phyloP scores from a whole-genome alignment of 2,797 vertebrate species.

The Capromys pilorides region DNA sequence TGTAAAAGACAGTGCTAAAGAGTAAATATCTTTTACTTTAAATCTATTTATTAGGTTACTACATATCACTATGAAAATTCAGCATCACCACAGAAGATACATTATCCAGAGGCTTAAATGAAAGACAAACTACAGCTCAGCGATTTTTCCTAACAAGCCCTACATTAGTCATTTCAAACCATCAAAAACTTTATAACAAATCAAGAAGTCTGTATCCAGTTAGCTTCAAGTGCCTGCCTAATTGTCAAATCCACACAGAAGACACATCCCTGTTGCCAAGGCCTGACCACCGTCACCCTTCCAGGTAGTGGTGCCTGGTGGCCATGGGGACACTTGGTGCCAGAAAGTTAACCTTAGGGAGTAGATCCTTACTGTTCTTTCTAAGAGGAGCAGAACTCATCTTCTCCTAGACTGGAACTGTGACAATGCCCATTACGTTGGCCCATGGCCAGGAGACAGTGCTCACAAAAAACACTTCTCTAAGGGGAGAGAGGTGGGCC shows the following conservation, averaged over 20 bases:
- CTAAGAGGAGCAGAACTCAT: conserved; percentile 52
- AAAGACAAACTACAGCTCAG: neutral
- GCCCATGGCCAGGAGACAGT: neutral
- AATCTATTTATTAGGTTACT: conserved; percentile 14
- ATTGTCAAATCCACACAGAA: conserved; percentile 34
- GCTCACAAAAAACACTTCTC: neutral
- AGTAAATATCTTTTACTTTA: conserved; percentile 25
- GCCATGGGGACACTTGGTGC: neutral
- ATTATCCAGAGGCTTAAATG: neutral
- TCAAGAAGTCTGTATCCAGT: neutral
- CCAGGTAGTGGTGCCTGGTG: neutral
- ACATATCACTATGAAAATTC: neutral
- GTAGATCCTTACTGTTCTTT: neutral
- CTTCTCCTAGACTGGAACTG: conserved; percentile 16
- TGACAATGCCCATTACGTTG: neutral
- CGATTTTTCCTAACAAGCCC: conserved; percentile 6
- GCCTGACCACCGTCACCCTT: neutral
- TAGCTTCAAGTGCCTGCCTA: neutral
- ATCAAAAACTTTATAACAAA: neutral
- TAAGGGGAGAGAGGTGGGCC: neutral
- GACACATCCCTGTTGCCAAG: neutral
- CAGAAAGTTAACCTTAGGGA: neutral
- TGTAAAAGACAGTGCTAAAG: neutral
- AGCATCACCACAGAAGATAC: conserved; percentile 6
- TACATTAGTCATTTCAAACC: conserved; percentile 22